These are phyloP conservation scores for Aurelia coerulea DNA, from an alignment of 30 jellyfish, hydroid and myxozoan species.

Conservation along the genomic window DNA sequence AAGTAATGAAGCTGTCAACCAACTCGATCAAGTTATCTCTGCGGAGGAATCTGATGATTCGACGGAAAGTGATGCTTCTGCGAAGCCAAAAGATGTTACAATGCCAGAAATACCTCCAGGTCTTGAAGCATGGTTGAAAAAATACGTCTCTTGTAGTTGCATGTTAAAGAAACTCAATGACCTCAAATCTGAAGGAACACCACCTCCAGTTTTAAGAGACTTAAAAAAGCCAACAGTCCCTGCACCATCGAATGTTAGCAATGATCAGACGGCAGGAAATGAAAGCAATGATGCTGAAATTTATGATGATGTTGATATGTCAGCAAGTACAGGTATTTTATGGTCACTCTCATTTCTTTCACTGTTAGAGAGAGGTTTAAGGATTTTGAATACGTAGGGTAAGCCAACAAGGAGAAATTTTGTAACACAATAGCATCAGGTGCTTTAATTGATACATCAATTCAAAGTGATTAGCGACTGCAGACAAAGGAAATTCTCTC, in stretches of 20 bases:
- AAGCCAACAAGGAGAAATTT: too few relatives aligned
- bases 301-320: constrained; percentile 32
- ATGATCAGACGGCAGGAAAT: background rate
- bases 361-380: too few relatives aligned
- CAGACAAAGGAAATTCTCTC: too few relatives aligned
- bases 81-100: constrained; percentile 1
- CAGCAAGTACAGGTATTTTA: background rate
- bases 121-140: constrained; percentile 24
- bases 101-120: constrained; percentile 26
- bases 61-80: background rate
- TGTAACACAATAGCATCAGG: too few relatives aligned
- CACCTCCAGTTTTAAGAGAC: constrained; percentile 13
- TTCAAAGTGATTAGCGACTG: too few relatives aligned
- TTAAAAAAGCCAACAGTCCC: background rate
- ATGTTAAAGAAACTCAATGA: background rate
- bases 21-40: background rate
- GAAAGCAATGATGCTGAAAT: background rate
- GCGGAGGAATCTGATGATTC: constrained; percentile 4
- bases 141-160: background rate
- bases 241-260: background rate
- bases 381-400: too few relatives aligned
- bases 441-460: too few relatives aligned
- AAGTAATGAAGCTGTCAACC: constrained; percentile 10
- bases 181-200: background rate
- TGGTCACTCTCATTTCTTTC: too few relatives aligned